These are phyloP conservation scores for Myrmophylax atrothorax DNA, from an alignment of 2,113 vertebrate genomes.

Conservation along the genomic window DNA sequence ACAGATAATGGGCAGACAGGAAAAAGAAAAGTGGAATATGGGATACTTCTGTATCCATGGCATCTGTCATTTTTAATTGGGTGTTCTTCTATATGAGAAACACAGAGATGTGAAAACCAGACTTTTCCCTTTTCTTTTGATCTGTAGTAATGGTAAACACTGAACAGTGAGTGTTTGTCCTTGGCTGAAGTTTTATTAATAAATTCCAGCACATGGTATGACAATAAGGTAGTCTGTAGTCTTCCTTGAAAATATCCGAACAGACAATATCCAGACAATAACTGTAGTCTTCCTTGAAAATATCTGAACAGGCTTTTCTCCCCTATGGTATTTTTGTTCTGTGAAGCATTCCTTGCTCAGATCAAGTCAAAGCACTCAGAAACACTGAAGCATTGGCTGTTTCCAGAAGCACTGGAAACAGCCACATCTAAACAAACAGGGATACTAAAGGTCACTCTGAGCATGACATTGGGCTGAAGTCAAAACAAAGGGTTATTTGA, in stretches of 20 bases:
- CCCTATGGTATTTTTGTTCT: not conserved
- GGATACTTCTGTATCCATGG: not conserved
- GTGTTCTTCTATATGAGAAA: not conserved
- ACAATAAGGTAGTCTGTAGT: not conserved
- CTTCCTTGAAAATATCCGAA: not conserved
- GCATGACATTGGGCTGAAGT: not conserved
- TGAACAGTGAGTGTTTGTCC: not conserved
- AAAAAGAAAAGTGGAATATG: not conserved
- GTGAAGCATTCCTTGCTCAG: not conserved
- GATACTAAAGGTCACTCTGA: not conserved
- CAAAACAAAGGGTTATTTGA: not conserved
- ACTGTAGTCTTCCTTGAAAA: not conserved
- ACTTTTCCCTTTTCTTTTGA: not conserved
- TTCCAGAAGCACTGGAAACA: too few relatives aligned
- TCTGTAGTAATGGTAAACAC: not conserved
- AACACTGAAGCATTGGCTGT: too few relatives aligned
- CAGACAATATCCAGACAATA: too few relatives aligned
- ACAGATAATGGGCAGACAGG: not conserved
- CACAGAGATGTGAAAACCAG: fast-evolving
- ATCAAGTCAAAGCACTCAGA: not conserved
- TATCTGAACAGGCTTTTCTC: not conserved
- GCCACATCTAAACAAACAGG: not conserved
- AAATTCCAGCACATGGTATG: not conserved
- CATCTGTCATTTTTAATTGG: not conserved
- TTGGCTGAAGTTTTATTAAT: not conserved